Base-by-base conservation (phyloP, 1,140 invertebrate genomes). In the Rhyacophila brunnea region DNA sequence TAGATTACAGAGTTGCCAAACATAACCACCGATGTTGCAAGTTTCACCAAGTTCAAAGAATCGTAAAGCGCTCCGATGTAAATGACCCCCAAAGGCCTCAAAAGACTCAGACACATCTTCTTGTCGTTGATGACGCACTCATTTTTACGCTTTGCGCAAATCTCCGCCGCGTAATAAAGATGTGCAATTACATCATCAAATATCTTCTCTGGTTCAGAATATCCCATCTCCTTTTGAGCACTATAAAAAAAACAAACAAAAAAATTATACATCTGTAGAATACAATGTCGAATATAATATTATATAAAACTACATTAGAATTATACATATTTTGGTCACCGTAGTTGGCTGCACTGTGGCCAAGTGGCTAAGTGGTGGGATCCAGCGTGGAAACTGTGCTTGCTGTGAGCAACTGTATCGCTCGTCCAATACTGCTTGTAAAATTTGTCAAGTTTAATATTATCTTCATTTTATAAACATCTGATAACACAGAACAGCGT, bases 1-100 rank as follows among this genome's bases (percentile, higher is more conserved):
- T 45, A 58, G 7, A 66, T 34, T 1, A 66, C 48, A 15, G 47
- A 36, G 48, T 66, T 66, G 35, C 62, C 62, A 48, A 58, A 55
- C 20, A 55, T 32, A 6, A 43, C 44, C 2, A 47, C 56, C 17
- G 42, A 38, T 6, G 51, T 42, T n/a, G n/a, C n/a, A n/a, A n/a
- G n/a, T n/a, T n/a, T n/a, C n/a, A n/a, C n/a, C n/a, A n/a, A n/a
- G n/a, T n/a, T n/a, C n/a, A n/a, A n/a, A n/a, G n/a, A n/a, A n/a
- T n/a, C n/a, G n/a, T n/a, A n/a, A n/a, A n/a, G n/a, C n/a, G n/a
- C n/a, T n/a, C n/a, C n/a, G n/a, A n/a, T n/a, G n/a, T n/a, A n/a
- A n/a, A 64, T 36, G 6, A 64, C 35, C 11, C 62, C 62, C 6
- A 57, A 2, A 9, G 62, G 40, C 44, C 60, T 43, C n/a, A 38